Evolutionary conservation across 2,888 invertebrate species (phyloP).

Genomic region (Drosophila gaucha): DNA sequence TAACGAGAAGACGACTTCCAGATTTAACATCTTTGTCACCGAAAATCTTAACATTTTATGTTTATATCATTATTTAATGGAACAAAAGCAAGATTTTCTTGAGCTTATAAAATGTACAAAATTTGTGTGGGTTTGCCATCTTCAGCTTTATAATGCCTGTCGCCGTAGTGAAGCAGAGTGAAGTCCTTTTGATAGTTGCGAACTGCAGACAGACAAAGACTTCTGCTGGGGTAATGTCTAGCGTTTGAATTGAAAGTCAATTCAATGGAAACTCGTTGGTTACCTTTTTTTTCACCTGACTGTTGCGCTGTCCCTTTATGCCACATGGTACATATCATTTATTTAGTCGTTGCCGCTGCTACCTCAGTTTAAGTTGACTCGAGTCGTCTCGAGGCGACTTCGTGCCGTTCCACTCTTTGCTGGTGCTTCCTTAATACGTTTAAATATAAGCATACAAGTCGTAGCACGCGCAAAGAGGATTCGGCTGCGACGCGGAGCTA

Average conservation of each 20-base stretch:
- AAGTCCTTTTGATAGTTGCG: conserved; percentile 5
- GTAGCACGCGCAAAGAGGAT: conserved; percentile 25
- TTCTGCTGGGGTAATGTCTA: conserved; percentile 8
- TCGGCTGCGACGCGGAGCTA: conserved; percentile 22
- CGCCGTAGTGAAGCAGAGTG: neutral
- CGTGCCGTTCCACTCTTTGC: conserved; percentile 12
- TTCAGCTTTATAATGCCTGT: neutral
- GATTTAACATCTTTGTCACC: neutral
- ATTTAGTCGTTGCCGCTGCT: conserved; percentile 46
- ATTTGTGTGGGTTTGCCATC: neutral
- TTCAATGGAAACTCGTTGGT: conserved; percentile 26
- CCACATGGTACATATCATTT: conserved; percentile 49
- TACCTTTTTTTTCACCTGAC: conserved; percentile 3
- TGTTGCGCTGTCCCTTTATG: conserved; percentile 27
- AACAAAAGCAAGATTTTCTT: neutral
- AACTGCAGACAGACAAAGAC: conserved; percentile 8
- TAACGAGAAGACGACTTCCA: neutral
- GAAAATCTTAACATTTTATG: no score
- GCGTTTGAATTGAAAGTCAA: conserved; percentile 15
- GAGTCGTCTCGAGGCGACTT: conserved; percentile 16
- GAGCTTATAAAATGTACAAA: neutral
- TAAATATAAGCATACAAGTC: conserved; percentile 64
- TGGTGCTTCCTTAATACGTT: conserved; percentile 70
- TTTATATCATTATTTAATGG: neutral
- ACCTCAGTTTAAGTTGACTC: conserved; percentile 19